Percentiles rank a stretch among this genome's conserved stretches.
These are phyloP conservation scores for Cylindroiulus punctatus DNA, from an alignment of 2,888 invertebrate species.

Conservation along the genomic window DNA sequence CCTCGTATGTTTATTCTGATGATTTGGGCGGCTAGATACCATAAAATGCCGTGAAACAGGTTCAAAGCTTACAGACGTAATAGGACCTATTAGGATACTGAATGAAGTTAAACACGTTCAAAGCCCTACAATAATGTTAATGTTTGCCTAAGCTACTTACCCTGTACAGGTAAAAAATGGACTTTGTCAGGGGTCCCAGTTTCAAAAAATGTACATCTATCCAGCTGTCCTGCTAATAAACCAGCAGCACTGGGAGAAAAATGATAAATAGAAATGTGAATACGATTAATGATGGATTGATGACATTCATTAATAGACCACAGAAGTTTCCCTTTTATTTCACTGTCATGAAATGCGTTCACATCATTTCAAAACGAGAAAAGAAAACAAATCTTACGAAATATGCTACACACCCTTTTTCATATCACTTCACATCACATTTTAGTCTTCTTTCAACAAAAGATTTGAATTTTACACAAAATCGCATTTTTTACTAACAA, in stretches of 20 bases:
- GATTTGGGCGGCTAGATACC: conserved; percentile 46
- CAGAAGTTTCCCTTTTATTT: background rate
- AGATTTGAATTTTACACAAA: no score
- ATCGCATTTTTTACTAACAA: no score
- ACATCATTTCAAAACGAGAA: no score
- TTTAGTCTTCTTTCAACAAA: no score
- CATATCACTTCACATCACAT: no score
- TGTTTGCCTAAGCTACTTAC: conserved; percentile 1
- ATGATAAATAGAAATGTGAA: background rate
- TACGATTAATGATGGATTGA: no score
- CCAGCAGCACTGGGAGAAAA: conserved; percentile 54
- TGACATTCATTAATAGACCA: no score
- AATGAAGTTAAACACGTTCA: background rate
- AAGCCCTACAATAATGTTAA: background rate
- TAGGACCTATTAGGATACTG: background rate
- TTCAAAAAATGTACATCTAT: conserved; percentile 56
- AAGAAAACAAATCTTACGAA: background rate
- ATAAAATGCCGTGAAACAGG: conserved; percentile 37
- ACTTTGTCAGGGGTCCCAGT: background rate
- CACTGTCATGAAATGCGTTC: no score
- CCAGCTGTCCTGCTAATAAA: conserved; percentile 56
- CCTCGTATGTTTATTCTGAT: background rate
- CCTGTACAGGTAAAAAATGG: conserved; percentile 57
- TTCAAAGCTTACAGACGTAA: conserved; percentile 52
- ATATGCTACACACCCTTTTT: background rate